Percentiles rank a stretch among this genome's conserved stretches.
phyloP scores from a whole-genome alignment of 2,888 invertebrate genomes.

The Idaea aversata region DNA sequence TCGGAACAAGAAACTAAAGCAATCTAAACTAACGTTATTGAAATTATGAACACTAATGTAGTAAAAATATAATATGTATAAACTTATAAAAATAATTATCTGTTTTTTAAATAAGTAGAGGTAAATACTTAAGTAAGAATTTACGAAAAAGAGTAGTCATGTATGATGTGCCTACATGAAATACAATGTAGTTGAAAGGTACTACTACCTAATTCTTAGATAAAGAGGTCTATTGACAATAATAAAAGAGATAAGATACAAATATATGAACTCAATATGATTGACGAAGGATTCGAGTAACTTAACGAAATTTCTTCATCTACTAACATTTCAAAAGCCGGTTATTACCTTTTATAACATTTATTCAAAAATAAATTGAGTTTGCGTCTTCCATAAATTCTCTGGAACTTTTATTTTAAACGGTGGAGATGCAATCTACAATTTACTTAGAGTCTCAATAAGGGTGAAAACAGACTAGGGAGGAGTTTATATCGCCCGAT shows the following conservation, averaged over 20 bases:
- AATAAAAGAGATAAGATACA: background rate
- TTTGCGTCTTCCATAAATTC: background rate
- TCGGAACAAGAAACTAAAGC: no score
- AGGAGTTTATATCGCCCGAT: background rate
- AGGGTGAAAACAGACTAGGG: background rate
- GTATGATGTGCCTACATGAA: no score
- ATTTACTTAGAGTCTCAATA: background rate
- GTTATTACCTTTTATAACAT: background rate
- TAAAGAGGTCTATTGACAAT: background rate
- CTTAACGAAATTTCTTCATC: background rate
- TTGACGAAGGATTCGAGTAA: background rate
- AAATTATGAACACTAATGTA: no score
- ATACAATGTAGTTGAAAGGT: background rate
- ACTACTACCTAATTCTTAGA: background rate
- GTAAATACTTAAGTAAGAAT: no score
- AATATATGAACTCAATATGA: background rate
- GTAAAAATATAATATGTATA: no score
- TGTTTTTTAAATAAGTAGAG: no score
- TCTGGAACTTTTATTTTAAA: constrained; percentile 1
- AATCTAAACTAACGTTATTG: no score
- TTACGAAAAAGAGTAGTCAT: no score
- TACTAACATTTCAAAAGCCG: background rate
- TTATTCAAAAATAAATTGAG: background rate
- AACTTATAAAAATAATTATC: no score
- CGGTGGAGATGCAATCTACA: background rate